Percentiles rank a stretch among this genome's conserved stretches.
Evolutionary conservation across 2,888 invertebrate genomes (phyloP).

Genomic region (Mechanitis messenoides): DNA sequence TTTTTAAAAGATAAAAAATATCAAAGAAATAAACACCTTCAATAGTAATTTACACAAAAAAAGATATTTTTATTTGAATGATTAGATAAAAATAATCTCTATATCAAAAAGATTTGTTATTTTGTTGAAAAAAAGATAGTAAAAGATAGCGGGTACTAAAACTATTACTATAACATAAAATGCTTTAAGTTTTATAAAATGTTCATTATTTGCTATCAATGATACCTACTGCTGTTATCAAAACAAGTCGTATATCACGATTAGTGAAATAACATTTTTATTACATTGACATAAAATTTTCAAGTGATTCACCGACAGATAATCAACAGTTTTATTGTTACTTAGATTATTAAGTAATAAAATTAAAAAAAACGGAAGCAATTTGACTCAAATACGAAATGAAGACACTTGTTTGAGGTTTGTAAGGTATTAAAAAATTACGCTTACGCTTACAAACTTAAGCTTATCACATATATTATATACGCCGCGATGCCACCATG

Average conservation of each 20-base stretch:
- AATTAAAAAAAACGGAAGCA: slow-evolving; percentile 23
- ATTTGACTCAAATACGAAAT: slow-evolving; percentile 25
- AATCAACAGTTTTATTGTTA: background rate
- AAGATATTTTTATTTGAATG: too few species aligned
- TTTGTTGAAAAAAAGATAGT: too few species aligned
- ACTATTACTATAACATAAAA: slow-evolving; percentile 1
- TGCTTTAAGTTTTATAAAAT: slow-evolving; percentile 17
- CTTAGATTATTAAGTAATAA: slow-evolving; percentile 21
- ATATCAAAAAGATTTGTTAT: too few species aligned
- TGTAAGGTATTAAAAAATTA: slow-evolving; percentile 19
- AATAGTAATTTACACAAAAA: too few species aligned
- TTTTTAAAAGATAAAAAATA: too few species aligned
- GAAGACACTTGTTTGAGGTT: slow-evolving; percentile 24
- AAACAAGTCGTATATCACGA: slow-evolving; percentile 13
- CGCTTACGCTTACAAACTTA: too few species aligned
- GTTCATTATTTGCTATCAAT: slow-evolving; percentile 25
- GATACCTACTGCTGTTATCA: slow-evolving; percentile 18
- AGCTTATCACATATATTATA: too few species aligned
- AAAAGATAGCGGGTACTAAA: too few species aligned
- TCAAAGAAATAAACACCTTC: too few species aligned
- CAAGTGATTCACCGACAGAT: background rate
- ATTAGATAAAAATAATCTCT: too few species aligned
- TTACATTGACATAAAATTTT: background rate
- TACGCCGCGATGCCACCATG: too few species aligned
- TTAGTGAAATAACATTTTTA: background rate